phyloP scores from a whole-genome alignment of 2,797 vertebrate species.

The Sebastes ruberrimus region DNA sequence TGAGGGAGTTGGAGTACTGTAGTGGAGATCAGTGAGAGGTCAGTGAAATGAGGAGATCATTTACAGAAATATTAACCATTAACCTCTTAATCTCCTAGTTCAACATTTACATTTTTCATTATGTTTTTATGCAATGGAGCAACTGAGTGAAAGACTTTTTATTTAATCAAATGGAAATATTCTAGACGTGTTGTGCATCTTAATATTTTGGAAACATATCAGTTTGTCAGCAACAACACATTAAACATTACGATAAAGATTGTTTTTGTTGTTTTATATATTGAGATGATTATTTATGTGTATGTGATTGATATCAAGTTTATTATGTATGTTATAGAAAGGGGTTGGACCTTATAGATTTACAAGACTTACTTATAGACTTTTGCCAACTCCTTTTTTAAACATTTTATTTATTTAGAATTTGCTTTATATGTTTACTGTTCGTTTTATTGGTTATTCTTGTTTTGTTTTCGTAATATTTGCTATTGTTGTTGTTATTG shows the following conservation, averaged over 20 bases:
- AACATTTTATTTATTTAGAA: no score
- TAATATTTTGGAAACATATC: neutral
- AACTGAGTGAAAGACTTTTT: neutral
- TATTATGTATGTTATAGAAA: no score
- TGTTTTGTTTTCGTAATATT: no score
- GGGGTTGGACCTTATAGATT: no score
- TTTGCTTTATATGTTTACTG: no score
- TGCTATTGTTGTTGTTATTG: no score
- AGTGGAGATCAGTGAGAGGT: constrained; percentile 1
- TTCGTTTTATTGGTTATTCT: no score
- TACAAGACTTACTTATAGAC: no score
- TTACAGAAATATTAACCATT: neutral
- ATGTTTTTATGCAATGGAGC: neutral
- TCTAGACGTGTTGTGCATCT: neutral
- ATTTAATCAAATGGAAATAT: neutral
- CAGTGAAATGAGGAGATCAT: neutral
- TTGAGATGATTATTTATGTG: no score
- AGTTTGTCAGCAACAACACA: neutral
- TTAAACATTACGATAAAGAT: neutral
- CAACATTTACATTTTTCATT: neutral
- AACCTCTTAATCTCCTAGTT: neutral
- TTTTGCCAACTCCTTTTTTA: no score
- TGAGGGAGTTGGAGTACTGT: neutral
- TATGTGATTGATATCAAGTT: no score
- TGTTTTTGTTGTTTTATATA: no score